Evolutionary conservation across 2,888 invertebrate species (phyloP), one percentile per base, ranked within the genome.

Genomic region (Lasioglossum figueresi): DNA sequence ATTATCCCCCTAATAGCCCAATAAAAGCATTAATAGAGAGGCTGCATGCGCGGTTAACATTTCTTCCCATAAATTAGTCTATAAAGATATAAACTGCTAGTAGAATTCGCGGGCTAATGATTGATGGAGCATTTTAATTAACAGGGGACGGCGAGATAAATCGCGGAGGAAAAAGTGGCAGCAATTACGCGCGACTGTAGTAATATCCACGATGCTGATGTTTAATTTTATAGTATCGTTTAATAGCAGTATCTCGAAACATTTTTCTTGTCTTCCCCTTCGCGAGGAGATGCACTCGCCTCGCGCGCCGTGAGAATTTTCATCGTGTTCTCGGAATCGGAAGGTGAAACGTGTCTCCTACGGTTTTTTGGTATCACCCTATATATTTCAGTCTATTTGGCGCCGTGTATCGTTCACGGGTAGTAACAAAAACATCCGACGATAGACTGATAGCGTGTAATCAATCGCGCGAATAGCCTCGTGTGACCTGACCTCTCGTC

Each of bases 401-500:
- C 14, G 31, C 12, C 52, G 37, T 40, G 70, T 37, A 59, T n/a
- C 79, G 43, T 71, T 71, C 59, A 81, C 48, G 70, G 45, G 31
- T 19, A 12, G 5, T 70, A 79, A 70, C 63, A 34, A 86, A 86
- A 85, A 80, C 59, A 10, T n/a, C 68, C 70, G 34, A 63, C 34
- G n/a, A 63, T 19, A 43, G n/a, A 19, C 37, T 23, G 88, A 81
- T 88, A 86, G 76, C 70, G 71, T 37, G 34, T 14, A 48, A 74
- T 70, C 19, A 68, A 86, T 86, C 52, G 56, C 59, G 74, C 59
- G 59, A 78, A 88, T 74, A 86, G 71, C 52, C 23, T 40, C 76
- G 45, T 66, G 76, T 85, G 74, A 79, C 43, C 31, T 16, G 88
- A 88, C 85, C 85, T 85, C 40, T 88, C 59, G 68, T 40, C 83